Evolutionary conservation across 2,888 invertebrate species (phyloP).

Genomic region (Vesta saturnalis): DNA sequence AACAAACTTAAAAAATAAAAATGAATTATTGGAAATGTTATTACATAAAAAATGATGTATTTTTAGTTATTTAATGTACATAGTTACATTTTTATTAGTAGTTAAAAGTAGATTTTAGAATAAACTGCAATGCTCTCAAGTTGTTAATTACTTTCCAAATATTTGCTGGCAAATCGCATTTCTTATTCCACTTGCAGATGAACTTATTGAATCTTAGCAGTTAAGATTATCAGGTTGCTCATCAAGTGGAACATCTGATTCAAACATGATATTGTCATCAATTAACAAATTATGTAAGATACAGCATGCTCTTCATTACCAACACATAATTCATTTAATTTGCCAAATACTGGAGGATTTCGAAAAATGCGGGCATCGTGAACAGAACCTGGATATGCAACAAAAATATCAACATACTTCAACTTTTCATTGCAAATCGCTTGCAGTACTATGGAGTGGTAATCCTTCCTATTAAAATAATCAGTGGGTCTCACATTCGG

Average conservation of each 20-base stretch:
- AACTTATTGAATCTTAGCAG: not conserved
- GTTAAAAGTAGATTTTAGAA: not conserved
- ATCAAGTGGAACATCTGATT: not conserved
- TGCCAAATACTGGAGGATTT: constrained; percentile 8
- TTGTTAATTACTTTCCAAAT: too few relatives aligned
- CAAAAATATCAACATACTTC: constrained; percentile 16
- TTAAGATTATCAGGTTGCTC: not conserved
- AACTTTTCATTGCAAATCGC: constrained; percentile 17
- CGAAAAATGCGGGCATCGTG: constrained; percentile 23
- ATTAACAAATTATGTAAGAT: too few relatives aligned
- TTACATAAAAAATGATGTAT: not conserved
- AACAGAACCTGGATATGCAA: constrained; percentile 27
- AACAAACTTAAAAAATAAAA: not conserved
- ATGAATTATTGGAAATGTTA: not conserved
- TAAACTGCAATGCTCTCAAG: too few relatives aligned
- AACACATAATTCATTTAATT: constrained; percentile 14
- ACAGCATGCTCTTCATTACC: constrained; percentile 15
- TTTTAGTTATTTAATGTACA: not conserved
- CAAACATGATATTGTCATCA: constrained; percentile 2
- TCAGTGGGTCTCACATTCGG: constrained; percentile 3
- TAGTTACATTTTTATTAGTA: not conserved
- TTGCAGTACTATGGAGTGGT: constrained; percentile 20
- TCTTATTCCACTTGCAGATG: too few relatives aligned
- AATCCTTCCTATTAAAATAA: constrained; percentile 20
- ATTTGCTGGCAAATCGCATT: too few relatives aligned